Evolutionary conservation across 2,888 invertebrate genomes (phyloP).

Genomic region (Harpalus rubripes): DNA sequence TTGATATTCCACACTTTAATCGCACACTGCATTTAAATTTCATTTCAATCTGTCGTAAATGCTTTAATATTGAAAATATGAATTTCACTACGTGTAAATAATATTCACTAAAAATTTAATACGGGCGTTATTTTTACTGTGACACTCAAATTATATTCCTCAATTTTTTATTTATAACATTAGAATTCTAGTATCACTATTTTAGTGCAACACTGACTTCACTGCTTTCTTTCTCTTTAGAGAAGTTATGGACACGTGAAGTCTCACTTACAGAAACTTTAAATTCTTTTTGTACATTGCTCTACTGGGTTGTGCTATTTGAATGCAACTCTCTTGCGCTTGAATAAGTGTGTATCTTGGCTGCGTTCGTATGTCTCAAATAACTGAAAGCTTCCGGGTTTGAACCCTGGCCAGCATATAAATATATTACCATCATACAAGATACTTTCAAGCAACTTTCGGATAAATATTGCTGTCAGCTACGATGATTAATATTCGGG

Average conservation of each 20-base stretch:
- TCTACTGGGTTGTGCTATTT: not conserved
- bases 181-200: no score
- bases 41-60: no score
- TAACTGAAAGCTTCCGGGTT: slow-evolving; percentile 2
- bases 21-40: no score
- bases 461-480: slow-evolving; percentile 10
- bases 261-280: slow-evolving; percentile 4
- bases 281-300: slow-evolving; percentile 4
- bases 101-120: no score
- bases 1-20: no score
- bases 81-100: no score
- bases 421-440: slow-evolving; percentile 4
- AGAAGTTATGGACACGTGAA: not conserved
- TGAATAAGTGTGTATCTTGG: slow-evolving; percentile 10
- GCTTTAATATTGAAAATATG: no score
- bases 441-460: not conserved
- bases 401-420: not conserved
- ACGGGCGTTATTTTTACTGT: no score
- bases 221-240: not conserved
- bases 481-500: not conserved
- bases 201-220: not conserved
- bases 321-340: slow-evolving; percentile 1
- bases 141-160: no score
- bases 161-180: no score
- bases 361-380: not conserved